Evolutionary conservation across 2,888 invertebrate genomes (phyloP).

Genomic region (Phorcus lineatus): DNA sequence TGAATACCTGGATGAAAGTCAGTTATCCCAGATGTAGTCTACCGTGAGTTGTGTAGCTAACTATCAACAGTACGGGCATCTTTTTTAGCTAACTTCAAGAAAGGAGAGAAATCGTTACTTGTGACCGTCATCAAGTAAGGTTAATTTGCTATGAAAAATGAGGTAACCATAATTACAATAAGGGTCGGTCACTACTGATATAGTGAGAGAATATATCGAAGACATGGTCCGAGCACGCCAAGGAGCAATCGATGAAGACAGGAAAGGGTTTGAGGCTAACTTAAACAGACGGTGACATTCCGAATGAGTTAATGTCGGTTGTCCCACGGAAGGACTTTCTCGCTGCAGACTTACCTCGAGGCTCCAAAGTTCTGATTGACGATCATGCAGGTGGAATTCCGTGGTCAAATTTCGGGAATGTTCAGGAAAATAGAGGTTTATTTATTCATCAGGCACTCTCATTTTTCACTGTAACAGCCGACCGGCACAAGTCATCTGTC

Average conservation of each 20-base stretch:
- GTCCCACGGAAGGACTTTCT: no score
- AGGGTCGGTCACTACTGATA: slow-evolving; percentile 2
- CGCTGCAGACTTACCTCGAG: background rate
- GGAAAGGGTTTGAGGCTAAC: background rate
- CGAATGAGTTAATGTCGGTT: background rate
- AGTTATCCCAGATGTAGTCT: no score
- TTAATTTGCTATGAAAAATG: slow-evolving; percentile 15
- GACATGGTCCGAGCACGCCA: background rate
- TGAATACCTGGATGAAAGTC: no score
- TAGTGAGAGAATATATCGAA: background rate
- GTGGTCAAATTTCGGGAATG: background rate
- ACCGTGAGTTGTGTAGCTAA: no score
- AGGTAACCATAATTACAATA: slow-evolving; percentile 1
- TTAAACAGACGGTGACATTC: background rate
- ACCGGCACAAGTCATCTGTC: background rate
- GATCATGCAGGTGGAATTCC: slow-evolving; percentile 3
- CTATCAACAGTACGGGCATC: background rate
- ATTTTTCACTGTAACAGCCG: background rate
- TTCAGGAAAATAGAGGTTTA: slow-evolving; percentile 12
- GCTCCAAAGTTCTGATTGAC: background rate
- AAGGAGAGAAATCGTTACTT: background rate
- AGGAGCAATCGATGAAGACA: background rate
- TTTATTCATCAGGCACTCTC: slow-evolving; percentile 15
- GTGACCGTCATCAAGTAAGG: background rate
- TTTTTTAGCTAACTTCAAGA: background rate